Evolutionary conservation across 2,113 vertebrate species (phyloP).

Genomic region (Catharus minimus): DNA sequence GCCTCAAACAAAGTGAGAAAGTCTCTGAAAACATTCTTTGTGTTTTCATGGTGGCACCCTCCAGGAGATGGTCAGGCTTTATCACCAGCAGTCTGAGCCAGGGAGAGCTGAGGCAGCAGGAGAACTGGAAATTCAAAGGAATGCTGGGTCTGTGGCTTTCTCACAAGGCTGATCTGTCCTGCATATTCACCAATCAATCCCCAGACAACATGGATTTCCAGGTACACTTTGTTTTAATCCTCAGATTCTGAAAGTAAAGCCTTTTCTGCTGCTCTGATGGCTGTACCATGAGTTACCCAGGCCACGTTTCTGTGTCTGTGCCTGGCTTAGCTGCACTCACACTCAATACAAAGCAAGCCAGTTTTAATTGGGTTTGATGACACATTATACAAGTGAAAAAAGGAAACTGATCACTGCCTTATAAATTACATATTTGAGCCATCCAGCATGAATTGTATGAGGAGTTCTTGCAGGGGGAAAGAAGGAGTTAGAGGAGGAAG

Average conservation of each 20-base stretch:
- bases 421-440: background rate
- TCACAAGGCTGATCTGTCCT: background rate
- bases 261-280: background rate
- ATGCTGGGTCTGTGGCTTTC: background rate
- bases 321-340: background rate
- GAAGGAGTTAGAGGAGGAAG: background rate
- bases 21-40: background rate
- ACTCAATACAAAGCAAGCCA: background rate
- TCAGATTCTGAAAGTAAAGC: background rate
- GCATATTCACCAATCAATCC: background rate
- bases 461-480: background rate
- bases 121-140: background rate
- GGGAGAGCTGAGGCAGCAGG: fast-evolving
- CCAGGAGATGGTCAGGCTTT: background rate
- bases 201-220: background rate
- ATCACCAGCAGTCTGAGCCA: background rate
- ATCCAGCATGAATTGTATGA: background rate
- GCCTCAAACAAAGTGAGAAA: background rate
- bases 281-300: background rate
- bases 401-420: background rate
- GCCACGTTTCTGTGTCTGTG: background rate
- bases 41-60: background rate
- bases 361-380: background rate
- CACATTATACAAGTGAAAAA: background rate
- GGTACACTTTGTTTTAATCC: background rate